phyloP scores from a whole-genome alignment of 2,113 vertebrate species.

The Ammodramus savannarum region DNA sequence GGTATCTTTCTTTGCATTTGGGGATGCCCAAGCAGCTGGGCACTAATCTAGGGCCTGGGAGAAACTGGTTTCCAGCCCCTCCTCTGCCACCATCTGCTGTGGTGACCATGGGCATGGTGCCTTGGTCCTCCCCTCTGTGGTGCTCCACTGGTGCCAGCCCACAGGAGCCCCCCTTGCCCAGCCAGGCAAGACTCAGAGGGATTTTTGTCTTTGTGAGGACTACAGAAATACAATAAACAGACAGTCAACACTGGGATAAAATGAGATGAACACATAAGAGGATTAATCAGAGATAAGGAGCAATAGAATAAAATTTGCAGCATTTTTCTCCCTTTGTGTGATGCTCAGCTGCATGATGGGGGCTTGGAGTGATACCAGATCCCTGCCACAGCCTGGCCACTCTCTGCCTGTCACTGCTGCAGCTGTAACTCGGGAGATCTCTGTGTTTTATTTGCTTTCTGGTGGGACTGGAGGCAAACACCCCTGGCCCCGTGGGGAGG shows the following conservation, averaged over 20 bases:
- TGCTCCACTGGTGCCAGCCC: not conserved
- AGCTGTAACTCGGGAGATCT: not conserved
- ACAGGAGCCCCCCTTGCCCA: not conserved
- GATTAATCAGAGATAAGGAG: conserved; percentile 40
- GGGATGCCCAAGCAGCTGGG: not conserved
- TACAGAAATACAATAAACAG: not conserved
- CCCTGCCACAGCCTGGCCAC: not conserved
- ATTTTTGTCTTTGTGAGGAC: not conserved
- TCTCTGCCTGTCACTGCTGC: not conserved
- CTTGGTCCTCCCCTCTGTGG: not conserved
- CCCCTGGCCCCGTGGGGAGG: accelerated
- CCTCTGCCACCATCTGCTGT: accelerated
- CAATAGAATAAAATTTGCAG: not conserved
- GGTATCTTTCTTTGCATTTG: not conserved
- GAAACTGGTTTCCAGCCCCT: not conserved
- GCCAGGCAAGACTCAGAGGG: not conserved
- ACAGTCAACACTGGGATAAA: not conserved
- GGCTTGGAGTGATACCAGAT: not conserved
- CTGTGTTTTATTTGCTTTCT: not conserved
- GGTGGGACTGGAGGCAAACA: not conserved
- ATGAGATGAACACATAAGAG: not conserved
- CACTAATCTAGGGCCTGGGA: not conserved
- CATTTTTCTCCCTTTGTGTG: not conserved
- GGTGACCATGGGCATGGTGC: accelerated
- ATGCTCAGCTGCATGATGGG: not conserved